phyloP scores from a whole-genome alignment of 2,113 vertebrate species.

The Donacobius atricapilla region DNA sequence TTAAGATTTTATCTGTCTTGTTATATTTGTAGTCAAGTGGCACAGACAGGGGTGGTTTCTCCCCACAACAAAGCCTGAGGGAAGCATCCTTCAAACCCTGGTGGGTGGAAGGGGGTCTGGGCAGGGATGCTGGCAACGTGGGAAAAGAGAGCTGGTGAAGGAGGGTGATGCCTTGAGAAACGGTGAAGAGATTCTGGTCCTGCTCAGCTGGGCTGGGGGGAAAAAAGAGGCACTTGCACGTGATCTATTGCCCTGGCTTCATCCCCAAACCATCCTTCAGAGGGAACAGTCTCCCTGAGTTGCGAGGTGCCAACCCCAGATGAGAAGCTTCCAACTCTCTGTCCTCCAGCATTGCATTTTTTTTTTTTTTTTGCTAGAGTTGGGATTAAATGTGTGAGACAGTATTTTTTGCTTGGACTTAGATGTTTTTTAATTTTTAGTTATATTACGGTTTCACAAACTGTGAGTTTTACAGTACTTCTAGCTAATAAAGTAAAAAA shows the following conservation, averaged over 20 bases:
- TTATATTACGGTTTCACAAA: not conserved
- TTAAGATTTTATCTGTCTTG: not conserved
- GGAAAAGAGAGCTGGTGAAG: not conserved
- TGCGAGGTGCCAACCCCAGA: not conserved
- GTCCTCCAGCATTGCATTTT: not conserved
- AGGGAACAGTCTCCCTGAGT: not conserved
- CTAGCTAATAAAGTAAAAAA: not conserved
- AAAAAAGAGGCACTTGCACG: rapidly evolving
- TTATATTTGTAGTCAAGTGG: not conserved
- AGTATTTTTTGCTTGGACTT: not conserved
- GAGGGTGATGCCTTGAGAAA: not conserved
- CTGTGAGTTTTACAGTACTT: not conserved
- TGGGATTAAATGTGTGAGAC: not conserved
- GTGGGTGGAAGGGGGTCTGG: not conserved
- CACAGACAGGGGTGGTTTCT: not conserved
- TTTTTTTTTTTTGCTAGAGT: not conserved
- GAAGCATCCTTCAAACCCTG: not conserved
- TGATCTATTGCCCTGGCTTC: not conserved
- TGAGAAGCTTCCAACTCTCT: not conserved
- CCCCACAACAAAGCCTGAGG: not conserved
- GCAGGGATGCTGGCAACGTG: not conserved
- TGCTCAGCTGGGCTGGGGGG: not conserved
- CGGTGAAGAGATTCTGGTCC: not conserved
- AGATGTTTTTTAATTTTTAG: not conserved
- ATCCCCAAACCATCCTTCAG: not conserved